phyloP scores from a whole-genome alignment of 2,113 vertebrate species.

The Leiothrix lutea region DNA sequence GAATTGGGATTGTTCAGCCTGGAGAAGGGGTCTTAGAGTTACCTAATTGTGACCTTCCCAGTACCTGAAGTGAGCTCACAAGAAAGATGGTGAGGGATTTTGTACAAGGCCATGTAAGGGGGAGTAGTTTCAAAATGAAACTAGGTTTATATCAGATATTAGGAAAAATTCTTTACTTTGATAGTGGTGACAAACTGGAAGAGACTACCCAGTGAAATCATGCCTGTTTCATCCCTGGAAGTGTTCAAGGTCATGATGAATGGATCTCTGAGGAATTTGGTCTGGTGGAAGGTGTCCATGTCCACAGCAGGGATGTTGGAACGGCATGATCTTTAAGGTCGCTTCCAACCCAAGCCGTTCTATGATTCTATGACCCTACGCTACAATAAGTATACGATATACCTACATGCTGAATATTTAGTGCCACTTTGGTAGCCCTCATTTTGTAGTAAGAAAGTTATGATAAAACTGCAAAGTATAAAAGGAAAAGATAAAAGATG shows the following conservation, averaged over 20 bases:
- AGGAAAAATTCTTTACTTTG: not conserved
- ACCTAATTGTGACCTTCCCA: too few relatives aligned
- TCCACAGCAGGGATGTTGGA: not conserved
- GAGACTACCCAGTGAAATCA: not conserved
- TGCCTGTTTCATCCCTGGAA: too few relatives aligned
- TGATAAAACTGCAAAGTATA: not conserved
- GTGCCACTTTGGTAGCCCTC: not conserved
- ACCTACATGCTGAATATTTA: not conserved
- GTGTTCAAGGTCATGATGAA: not conserved
- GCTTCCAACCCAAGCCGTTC: not conserved
- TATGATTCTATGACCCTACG: too few relatives aligned
- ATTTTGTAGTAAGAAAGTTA: not conserved
- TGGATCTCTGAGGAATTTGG: not conserved
- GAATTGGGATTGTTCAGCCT: not conserved
- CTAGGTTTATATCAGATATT: not conserved
- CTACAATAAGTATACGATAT: not conserved
- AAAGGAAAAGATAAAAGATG: not conserved
- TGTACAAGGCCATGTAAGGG: not conserved
- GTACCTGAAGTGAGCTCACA: accelerated
- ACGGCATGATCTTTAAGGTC: not conserved
- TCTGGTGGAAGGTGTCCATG: not conserved
- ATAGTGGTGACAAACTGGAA: not conserved
- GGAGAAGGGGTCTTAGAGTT: not conserved
- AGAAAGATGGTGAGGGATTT: not conserved
- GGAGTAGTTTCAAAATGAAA: not conserved